phyloP scores from a whole-genome alignment of 2,797 vertebrate genomes.

The Apodemus agrarius region DNA sequence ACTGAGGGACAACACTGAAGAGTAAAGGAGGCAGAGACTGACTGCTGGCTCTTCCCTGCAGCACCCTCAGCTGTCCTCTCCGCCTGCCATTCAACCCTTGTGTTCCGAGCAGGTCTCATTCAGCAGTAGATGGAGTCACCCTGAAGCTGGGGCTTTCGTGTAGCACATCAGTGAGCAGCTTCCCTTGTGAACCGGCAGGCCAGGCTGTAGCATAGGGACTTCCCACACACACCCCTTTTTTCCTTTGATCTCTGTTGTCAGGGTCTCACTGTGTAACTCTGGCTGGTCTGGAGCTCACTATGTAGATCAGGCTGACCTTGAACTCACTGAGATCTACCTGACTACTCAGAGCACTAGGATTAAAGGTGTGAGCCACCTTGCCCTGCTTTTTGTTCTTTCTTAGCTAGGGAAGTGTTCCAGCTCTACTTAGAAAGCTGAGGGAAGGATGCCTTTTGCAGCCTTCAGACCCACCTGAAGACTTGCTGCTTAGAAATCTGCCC shows the following conservation, averaged over 20 bases:
- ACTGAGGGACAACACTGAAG: not conserved
- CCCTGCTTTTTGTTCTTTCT: not conserved
- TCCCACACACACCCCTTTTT: not conserved
- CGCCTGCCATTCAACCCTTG: not conserved
- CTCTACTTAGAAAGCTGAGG: slow-evolving; percentile 35
- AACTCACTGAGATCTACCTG: not conserved
- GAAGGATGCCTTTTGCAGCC: slow-evolving; percentile 15
- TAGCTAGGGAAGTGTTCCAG: not conserved
- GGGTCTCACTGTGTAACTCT: not conserved
- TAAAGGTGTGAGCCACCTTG: not conserved
- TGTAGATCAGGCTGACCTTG: not conserved
- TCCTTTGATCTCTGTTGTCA: not conserved
- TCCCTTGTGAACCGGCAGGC: not conserved
- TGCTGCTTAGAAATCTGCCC: not conserved
- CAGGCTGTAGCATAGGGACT: not conserved
- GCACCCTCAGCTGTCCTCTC: not conserved
- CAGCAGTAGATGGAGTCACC: not conserved
- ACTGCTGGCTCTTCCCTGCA: not conserved
- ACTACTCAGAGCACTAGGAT: not conserved
- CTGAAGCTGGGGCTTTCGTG: not conserved
- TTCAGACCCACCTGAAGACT: slow-evolving; percentile 18
- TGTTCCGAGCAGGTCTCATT: not conserved
- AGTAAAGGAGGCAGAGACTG: not conserved
- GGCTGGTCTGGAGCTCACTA: not conserved
- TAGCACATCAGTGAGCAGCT: not conserved